Conservation (phyloP, 2,113 vertebrate species). For the Steatornis caripensis region DNA sequence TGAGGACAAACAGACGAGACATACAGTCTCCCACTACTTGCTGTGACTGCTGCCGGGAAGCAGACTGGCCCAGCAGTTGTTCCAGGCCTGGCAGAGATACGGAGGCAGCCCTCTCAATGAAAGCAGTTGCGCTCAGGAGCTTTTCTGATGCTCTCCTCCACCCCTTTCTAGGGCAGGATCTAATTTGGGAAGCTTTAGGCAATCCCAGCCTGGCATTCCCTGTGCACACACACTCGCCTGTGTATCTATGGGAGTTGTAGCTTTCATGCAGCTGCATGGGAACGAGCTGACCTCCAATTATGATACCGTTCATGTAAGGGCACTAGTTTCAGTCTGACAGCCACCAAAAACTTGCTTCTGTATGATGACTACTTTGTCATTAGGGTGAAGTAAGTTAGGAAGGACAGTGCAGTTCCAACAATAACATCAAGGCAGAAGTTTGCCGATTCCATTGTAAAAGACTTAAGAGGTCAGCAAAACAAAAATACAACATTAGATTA, state of each 20-base stretch:
- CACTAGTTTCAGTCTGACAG: not conserved
- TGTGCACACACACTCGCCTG: not conserved
- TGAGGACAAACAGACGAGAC: not conserved
- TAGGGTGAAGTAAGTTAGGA: not conserved
- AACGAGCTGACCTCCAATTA: not conserved
- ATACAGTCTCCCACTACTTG: accelerated
- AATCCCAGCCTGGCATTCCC: not conserved
- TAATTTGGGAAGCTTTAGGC: not conserved
- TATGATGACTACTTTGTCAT: not conserved
- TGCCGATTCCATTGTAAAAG: not conserved
- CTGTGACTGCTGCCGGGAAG: not conserved
- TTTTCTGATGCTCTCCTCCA: not conserved
- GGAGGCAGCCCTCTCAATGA: not conserved
- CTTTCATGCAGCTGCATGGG: not conserved
- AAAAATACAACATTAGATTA: not conserved
- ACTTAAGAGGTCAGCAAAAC: not conserved
- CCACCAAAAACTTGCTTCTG: not conserved
- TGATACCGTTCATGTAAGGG: not conserved
- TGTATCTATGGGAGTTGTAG: not conserved
- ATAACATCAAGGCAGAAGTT: not conserved
- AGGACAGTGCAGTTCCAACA: not conserved
- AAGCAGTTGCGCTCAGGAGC: not conserved
- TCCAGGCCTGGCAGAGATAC: not conserved
- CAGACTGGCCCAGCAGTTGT: not conserved
- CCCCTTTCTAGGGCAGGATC: not conserved